These are phyloP conservation scores for Nothocercus julius DNA, from an alignment of 2,113 vertebrate genomes.

Conservation along the genomic window DNA sequence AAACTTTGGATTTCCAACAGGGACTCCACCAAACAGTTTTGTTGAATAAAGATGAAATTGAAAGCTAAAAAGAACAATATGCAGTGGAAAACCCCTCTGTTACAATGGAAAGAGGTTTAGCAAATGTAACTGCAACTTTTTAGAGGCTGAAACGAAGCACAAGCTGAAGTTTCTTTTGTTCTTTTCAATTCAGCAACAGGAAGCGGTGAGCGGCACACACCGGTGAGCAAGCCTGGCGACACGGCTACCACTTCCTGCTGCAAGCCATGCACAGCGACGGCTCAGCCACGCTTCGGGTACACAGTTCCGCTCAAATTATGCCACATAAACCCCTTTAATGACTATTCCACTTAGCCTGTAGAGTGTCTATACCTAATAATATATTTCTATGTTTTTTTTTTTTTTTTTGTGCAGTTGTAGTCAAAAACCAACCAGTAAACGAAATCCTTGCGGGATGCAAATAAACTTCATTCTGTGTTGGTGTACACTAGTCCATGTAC, in stretches of 20 bases:
- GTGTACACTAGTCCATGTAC: rapidly evolving
- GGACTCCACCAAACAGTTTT: background rate
- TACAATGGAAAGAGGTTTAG: background rate
- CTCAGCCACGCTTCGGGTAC: background rate
- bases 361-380: background rate
- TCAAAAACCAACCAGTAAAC: background rate
- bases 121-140: background rate
- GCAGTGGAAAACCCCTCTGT: background rate
- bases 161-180: conserved; percentile 33
- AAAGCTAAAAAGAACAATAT: background rate
- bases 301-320: background rate
- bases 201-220: conserved; percentile 53
- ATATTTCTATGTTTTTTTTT: background rate
- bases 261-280: background rate
- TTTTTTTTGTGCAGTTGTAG: background rate
- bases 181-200: conserved; percentile 49
- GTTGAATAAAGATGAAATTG: background rate
- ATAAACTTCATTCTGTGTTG: background rate
- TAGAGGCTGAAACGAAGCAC: background rate
- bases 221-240: background rate
- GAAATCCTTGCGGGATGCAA: background rate
- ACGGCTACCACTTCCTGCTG: conserved; percentile 60
- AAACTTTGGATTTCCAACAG: background rate
- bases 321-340: background rate
- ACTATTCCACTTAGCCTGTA: background rate